These are phyloP conservation scores for Psilopsiagon aurifrons DNA, from an alignment of 2,113 vertebrate genomes.

Conservation along the genomic window DNA sequence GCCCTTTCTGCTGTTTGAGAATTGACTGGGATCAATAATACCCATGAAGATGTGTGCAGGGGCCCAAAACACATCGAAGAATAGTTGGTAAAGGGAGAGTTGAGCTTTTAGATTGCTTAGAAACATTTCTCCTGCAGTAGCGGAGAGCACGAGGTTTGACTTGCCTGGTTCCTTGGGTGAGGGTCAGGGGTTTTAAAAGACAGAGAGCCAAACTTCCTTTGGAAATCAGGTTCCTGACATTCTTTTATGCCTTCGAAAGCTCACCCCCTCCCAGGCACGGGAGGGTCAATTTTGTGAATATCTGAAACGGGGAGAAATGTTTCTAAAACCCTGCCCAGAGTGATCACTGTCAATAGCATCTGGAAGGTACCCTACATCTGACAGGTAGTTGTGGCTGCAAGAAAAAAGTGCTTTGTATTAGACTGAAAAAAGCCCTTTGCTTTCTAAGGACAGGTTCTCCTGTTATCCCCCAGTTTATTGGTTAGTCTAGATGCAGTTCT, in stretches of 20 bases:
- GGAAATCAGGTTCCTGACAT: neutral
- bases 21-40: neutral
- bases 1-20: neutral
- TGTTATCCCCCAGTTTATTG: neutral
- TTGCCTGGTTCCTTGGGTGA: neutral
- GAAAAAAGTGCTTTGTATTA: slow-evolving; percentile 37
- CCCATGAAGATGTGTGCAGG: neutral
- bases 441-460: neutral
- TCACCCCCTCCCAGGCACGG: neutral
- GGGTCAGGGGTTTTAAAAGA: neutral
- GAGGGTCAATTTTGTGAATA: neutral
- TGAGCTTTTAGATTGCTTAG: neutral
- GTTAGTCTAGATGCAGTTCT: neutral
- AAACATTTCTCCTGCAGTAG: neutral
- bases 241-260: neutral
- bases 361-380: neutral
- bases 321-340: neutral
- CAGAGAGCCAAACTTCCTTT: neutral
- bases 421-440: slow-evolving; percentile 56
- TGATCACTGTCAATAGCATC: neutral
- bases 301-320: neutral
- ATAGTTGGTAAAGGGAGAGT: neutral
- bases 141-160: neutral
- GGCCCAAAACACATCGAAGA: neutral
- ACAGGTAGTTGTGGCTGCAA: slow-evolving; percentile 20